Base-by-base conservation (phyloP, 2,113 vertebrate genomes). In the Nycticorax nycticorax region DNA sequence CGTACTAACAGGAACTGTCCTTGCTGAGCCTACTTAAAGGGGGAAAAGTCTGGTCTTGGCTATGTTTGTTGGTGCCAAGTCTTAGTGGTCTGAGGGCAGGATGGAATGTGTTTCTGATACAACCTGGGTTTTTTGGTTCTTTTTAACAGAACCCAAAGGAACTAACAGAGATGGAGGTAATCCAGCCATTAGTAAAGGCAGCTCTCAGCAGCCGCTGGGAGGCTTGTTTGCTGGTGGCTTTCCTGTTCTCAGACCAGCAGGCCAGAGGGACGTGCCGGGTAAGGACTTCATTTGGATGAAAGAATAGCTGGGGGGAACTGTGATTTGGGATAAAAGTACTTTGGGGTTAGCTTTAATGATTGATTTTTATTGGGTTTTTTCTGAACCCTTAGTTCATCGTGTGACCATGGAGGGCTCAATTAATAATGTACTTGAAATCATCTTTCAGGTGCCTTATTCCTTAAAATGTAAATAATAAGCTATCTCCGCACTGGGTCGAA, bases 191-290 rank as follows among this genome's bases (percentile, higher is more conserved):
- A 98, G 97, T n/a, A 90, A 94, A 37, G 95, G 96, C 14, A 83
- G 98, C 57, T 64, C 96, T 6, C 98, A 97, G 24, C 98, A 98
- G 16, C 97, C 98, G 67, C 79, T 99, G 93, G 98, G 99, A 67
- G 99, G 99, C 24, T 98, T 99, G 48, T 99, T 99, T 98, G 98
- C 99, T 50, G 99, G 98, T 63, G 99, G 99, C 57, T 99, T 99
- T 97, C 99, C 99, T 45, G 98, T 98, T 35, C 98, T 99, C 57
- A 98, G 98, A 95, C 99, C 99, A 15, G 97, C 98, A 64, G 98
- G 99, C 86, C 99, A 99, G 96, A 98, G 99, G 97, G 99, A 99
- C 73, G 23, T 96, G 30, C 26, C 97, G 97, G 99, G 99, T 99
- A 97, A 98, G 91, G 55, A 39, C 15, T 74, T 60, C 16, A 11